Conservation (phyloP, 2,797 vertebrate species). For the Pelochelys cantorii region DNA sequence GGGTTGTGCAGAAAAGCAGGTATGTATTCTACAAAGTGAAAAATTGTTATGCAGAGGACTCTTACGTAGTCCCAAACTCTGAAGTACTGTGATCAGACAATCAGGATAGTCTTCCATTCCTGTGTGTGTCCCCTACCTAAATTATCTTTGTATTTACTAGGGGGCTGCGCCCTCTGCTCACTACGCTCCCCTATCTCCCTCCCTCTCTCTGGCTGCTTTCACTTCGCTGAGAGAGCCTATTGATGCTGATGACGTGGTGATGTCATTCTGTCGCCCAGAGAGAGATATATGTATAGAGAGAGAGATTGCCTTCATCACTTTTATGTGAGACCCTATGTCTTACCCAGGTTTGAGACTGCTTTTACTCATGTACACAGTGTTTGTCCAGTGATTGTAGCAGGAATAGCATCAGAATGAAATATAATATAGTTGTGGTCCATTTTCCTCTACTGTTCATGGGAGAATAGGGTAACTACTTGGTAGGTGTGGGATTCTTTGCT, state of each 20-base stretch:
- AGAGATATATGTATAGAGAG: no score
- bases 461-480: not conserved
- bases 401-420: constrained; percentile 74
- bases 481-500: not conserved
- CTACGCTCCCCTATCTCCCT: no score
- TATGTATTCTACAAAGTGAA: constrained; percentile 64
- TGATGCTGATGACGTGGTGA: no score
- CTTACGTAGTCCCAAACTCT: not conserved
- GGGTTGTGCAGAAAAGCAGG: constrained; percentile 92
- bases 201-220: no score
- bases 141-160: not conserved
- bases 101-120: not conserved
- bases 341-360: constrained; percentile 56
- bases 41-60: not conserved
- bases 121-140: not conserved
- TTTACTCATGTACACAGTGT: constrained; percentile 33
- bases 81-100: not conserved
- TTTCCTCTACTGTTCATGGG: constrained; percentile 69
- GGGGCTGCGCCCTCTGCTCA: no score
- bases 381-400: constrained; percentile 39
- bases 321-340: not conserved
- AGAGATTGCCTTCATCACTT: not conserved
- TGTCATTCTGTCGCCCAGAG: no score
- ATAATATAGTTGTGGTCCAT: constrained; percentile 72
- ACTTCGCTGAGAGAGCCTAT: no score